A percentile compares a stretch with the other conserved stretches of the same genome.
Evolutionary conservation across 2,888 invertebrate species (phyloP).

Genomic region (Dynastes maya): DNA sequence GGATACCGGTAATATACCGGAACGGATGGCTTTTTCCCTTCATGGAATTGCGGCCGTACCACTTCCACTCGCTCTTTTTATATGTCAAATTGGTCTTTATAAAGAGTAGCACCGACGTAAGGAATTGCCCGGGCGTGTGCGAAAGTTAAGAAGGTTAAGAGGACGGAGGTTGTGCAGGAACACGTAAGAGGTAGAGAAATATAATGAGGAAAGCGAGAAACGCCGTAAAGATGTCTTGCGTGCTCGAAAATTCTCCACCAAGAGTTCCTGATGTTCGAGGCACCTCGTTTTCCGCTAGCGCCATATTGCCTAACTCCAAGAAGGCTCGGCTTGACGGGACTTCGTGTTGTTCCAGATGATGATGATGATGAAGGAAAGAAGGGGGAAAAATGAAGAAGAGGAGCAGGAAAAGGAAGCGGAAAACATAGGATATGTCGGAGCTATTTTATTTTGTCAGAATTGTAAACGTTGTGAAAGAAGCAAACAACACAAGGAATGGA

Average conservation of each 20-base stretch:
- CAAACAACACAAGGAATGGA: not conserved
- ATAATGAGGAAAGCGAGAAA: not conserved
- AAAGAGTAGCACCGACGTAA: constrained; percentile 15
- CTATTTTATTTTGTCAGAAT: constrained; percentile 41
- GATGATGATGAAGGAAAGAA: not conserved
- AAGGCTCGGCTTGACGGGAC: not conserved
- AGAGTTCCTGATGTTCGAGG: not conserved
- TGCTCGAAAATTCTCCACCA: not conserved
- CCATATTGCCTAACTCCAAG: constrained; percentile 24
- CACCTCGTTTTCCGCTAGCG: constrained; percentile 17
- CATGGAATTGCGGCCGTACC: constrained; percentile 25
- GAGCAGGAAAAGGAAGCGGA: not conserved
- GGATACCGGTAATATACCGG: constrained; percentile 41
- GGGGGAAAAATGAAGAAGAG: not conserved
- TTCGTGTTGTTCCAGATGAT: not conserved
- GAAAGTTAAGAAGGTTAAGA: not conserved
- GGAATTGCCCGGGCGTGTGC: not conserved
- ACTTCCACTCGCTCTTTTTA: constrained; percentile 29
- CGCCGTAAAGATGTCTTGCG: not conserved
- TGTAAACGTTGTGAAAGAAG: constrained; percentile 45
- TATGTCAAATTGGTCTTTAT: constrained; percentile 45
- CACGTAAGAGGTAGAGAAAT: not conserved
- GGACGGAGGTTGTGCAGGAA: not conserved
- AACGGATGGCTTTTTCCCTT: constrained; percentile 43
- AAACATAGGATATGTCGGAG: not conserved